Evolutionary conservation across 2,797 vertebrate genomes (phyloP).

Genomic region (Hypotaenidia philippensis): DNA sequence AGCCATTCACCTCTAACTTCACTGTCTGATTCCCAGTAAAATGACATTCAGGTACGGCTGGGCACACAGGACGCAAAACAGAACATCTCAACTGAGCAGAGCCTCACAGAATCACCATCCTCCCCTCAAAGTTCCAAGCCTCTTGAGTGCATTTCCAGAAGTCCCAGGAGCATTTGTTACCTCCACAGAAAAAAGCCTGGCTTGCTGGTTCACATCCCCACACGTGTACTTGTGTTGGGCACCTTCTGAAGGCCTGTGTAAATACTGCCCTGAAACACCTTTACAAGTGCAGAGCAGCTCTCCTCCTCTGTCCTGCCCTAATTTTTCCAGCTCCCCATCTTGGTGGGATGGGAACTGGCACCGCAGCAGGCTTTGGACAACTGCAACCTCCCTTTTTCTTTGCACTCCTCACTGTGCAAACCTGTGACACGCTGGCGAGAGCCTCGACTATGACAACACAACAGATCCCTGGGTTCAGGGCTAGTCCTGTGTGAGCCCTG

Average conservation of each 20-base stretch:
- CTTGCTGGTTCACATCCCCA: not conserved
- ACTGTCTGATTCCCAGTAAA: not conserved
- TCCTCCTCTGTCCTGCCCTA: not conserved
- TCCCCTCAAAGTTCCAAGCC: not conserved
- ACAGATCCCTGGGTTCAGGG: not conserved
- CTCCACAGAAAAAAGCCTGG: not conserved
- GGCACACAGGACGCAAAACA: not conserved
- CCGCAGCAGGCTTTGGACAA: not conserved
- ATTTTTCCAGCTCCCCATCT: not conserved
- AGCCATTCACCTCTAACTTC: slow-evolving; percentile 48
- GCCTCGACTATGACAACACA: not conserved
- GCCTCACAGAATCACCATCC: slow-evolving; percentile 47
- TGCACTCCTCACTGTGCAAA: not conserved
- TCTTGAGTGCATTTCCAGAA: not conserved
- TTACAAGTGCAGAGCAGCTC: not conserved
- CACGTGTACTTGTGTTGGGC: not conserved
- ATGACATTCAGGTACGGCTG: not conserved
- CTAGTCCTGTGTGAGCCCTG: slow-evolving; percentile 2
- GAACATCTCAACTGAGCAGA: not conserved
- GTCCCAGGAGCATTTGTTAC: not conserved
- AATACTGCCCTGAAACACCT: not conserved
- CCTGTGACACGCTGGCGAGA: slow-evolving; percentile 65
- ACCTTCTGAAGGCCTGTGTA: not conserved
- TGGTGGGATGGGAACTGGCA: not conserved
- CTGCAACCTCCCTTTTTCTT: not conserved